These are phyloP conservation scores for Ptychochromis oligacanthus DNA, from an alignment of 2,113 vertebrate genomes.

Conservation along the genomic window DNA sequence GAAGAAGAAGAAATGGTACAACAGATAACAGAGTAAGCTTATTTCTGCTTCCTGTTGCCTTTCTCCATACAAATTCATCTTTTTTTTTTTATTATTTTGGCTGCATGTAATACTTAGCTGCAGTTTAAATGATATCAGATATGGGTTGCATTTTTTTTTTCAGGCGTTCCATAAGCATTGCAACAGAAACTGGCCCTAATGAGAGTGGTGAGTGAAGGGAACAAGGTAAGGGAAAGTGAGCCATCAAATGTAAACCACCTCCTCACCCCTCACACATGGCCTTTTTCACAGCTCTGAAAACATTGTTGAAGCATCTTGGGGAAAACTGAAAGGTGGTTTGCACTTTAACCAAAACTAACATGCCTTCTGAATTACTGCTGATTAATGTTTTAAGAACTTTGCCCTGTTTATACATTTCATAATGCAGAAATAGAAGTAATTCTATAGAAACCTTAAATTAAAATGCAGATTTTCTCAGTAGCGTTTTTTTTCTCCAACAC, in stretches of 20 bases:
- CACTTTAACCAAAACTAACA: slow-evolving; percentile 37
- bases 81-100: not conserved
- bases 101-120: slow-evolving; percentile 8
- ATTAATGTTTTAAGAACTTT: slow-evolving; percentile 15
- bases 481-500: accelerated
- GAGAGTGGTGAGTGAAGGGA: slow-evolving; percentile 48
- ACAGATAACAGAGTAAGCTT: not conserved
- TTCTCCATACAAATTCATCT: not conserved
- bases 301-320: slow-evolving; percentile 5
- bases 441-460: not conserved
- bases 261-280: slow-evolving; percentile 7
- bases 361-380: not conserved
- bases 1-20: not conserved
- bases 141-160: not conserved
- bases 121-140: slow-evolving; percentile 31
- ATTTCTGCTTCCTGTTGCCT: not conserved
- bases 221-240: slow-evolving; percentile 47
- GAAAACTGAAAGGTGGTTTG: slow-evolving; percentile 33
- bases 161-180: not conserved
- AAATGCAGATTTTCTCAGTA: not conserved
- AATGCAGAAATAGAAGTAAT: not conserved
- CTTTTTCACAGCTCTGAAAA: slow-evolving; percentile 29
- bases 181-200: slow-evolving; percentile 35
- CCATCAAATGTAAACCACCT: slow-evolving; percentile 18
- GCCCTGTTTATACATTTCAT: not conserved